A percentile compares a stretch with the other conserved stretches of the same genome.
These are phyloP conservation scores for Drosophila jambulina DNA, from an alignment of 1,140 invertebrate species.

Conservation along the genomic window DNA sequence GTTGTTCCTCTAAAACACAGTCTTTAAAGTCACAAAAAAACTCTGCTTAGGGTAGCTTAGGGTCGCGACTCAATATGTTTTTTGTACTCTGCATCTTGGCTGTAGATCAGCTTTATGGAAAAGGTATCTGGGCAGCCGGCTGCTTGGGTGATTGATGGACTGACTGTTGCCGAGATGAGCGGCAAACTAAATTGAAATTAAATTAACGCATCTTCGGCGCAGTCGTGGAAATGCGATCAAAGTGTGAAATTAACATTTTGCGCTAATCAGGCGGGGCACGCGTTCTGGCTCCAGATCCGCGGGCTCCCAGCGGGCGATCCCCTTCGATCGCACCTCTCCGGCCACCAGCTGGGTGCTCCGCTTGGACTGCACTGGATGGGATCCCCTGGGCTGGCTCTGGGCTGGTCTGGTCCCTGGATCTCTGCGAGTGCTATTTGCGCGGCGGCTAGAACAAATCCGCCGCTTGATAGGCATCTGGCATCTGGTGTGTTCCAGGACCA, in stretches of 20 bases:
- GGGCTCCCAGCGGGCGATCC: slow-evolving; percentile 24
- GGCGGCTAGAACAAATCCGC: slow-evolving; percentile 53
- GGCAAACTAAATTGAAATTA: slow-evolving; percentile 79
- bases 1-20: not conserved
- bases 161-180: slow-evolving; percentile 11
- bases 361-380: not conserved
- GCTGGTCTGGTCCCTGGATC: not conserved
- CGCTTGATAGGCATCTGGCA: slow-evolving; percentile 51
- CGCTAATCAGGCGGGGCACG: slow-evolving; percentile 75
- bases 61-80: not conserved
- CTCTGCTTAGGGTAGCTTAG: not conserved
- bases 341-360: slow-evolving; percentile 22
- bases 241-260: slow-evolving; percentile 81
- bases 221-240: slow-evolving; percentile 74
- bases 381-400: not conserved
- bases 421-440: slow-evolving; percentile 20
- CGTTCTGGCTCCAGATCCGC: slow-evolving; percentile 37
- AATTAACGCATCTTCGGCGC: slow-evolving; percentile 69
- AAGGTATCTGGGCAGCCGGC: slow-evolving; percentile 8
- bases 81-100: not conserved
- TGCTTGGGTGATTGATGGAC: slow-evolving; percentile 69
- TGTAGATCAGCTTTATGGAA: not conserved
- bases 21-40: too few species aligned
- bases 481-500: slow-evolving; percentile 13
- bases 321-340: slow-evolving; percentile 12